Evolutionary conservation across 2,797 vertebrate species (phyloP), one percentile per base, ranked within the genome.

Genomic region (Avahi laniger): DNA sequence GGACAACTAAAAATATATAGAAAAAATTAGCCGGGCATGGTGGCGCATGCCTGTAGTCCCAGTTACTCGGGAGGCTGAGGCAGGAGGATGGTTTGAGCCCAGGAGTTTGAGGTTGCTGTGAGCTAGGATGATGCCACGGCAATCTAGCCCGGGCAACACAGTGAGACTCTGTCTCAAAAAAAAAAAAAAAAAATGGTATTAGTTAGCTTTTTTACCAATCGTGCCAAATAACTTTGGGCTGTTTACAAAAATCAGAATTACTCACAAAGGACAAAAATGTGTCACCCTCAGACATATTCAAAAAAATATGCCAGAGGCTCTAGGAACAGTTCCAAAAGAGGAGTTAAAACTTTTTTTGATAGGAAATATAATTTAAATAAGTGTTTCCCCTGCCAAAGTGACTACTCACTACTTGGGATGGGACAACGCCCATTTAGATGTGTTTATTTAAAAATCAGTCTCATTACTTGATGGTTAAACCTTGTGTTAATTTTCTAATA

Each of bases 181-280:
- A n/a, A n/a, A n/a, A n/a, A n/a, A n/a, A n/a, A n/a, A 35, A 67
- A 80, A 79, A 91, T 5, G 54, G 7, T 61, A 82, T 85, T 78
- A 26, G 33, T 85, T 78, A 26, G 33, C 73, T 95, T 91, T 59
- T 92, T 94, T 86, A 82, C 63, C 91, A 93, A 26, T 22, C 33
- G 15, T 87, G 93, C 80, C 88, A 97, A 82, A 82, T 92, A 91
- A 92, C 67, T 93, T 17, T 30, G 65, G 80, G 59, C 86, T 84
- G 67, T 96, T 96, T 87, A 96, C 75, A 86, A 72, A 97, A 97
- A 83, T 90, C 75, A 82, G 9, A 81, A 88, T 90, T 90, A 73
- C 81, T 86, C 94, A 88, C 86, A 89, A 95, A 97, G 94, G 70
- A 97, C 82, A 96, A 96, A 96, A 97, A 93, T 97, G 52, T 96